Conservation (phyloP, 2,113 vertebrate species). For the Strigops habroptila region DNA sequence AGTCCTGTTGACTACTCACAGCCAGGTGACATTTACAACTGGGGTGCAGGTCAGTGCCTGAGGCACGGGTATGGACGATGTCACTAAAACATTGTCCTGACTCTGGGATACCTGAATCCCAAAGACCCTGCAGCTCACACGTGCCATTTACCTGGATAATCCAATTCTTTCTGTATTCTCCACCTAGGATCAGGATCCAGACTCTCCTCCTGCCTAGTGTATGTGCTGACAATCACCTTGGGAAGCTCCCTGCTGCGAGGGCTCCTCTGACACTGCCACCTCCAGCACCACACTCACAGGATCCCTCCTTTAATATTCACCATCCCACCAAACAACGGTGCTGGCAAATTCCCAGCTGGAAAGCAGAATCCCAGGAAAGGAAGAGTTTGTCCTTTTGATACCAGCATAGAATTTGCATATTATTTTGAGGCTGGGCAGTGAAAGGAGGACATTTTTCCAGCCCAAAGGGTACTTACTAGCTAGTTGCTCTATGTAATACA, state of each 20-base stretch:
- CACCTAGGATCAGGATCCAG: not conserved
- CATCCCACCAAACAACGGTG: accelerated
- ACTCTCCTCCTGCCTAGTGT: not conserved
- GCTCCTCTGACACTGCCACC: slow-evolving; percentile 1
- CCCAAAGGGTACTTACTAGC: not conserved
- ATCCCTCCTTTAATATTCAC: not conserved
- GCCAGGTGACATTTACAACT: not conserved
- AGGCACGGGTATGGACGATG: accelerated
- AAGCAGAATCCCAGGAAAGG: not conserved
- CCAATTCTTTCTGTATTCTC: not conserved
- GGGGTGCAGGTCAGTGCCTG: not conserved
- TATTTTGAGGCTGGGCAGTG: not conserved
- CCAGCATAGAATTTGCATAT: not conserved
- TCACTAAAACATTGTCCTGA: not conserved
- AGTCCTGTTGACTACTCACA: accelerated
- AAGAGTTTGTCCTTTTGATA: accelerated
- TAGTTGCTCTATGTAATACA: not conserved
- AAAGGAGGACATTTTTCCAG: not conserved
- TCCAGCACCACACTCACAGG: accelerated
- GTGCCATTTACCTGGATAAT: not conserved
- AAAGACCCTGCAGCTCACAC: not conserved
- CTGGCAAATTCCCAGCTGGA: not conserved
- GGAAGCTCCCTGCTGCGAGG: not conserved
- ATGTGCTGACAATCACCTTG: accelerated
- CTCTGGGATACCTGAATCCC: not conserved